Evolutionary conservation across 2,888 invertebrate genomes (phyloP).

Genomic region (Chymomyza fuscimana): DNA sequence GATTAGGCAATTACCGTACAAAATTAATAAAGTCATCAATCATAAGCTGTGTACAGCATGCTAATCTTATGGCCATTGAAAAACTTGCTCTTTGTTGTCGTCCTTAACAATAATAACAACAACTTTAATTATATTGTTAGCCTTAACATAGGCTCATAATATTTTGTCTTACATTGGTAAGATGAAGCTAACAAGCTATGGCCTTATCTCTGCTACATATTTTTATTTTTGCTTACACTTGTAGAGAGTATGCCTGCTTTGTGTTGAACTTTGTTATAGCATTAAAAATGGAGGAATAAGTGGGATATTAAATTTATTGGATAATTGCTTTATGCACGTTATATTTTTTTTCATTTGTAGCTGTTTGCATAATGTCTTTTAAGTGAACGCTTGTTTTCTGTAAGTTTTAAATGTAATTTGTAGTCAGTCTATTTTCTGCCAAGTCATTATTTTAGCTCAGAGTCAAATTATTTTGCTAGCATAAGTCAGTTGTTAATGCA

Average conservation of each 20-base stretch:
- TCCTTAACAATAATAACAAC: constrained; percentile 22
- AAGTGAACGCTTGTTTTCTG: too few relatives aligned
- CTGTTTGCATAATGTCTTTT: too few relatives aligned
- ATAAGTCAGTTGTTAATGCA: too few relatives aligned
- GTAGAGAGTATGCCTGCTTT: constrained; percentile 17
- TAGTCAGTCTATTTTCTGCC: too few relatives aligned
- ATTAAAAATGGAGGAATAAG: not conserved
- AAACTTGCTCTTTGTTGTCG: not conserved
- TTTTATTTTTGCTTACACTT: constrained; percentile 47
- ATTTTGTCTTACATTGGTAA: constrained; percentile 11
- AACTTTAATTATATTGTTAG: constrained; percentile 58
- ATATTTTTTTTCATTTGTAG: too few relatives aligned
- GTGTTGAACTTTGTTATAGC: not conserved
- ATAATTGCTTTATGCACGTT: too few relatives aligned
- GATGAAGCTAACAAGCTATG: constrained; percentile 1
- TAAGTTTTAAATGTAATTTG: too few relatives aligned
- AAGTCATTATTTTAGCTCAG: too few relatives aligned
- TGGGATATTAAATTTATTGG: not conserved
- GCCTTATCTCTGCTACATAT: constrained; percentile 1
- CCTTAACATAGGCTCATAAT: constrained; percentile 21
- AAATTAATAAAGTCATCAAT: constrained; percentile 71
- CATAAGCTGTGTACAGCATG: constrained; percentile 28
- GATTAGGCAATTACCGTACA: constrained; percentile 53
- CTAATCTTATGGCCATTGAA: not conserved
- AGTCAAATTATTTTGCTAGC: too few relatives aligned